Base-by-base conservation (phyloP, 2,797 vertebrate genomes). In the Myoxocephalus aenaeus region DNA sequence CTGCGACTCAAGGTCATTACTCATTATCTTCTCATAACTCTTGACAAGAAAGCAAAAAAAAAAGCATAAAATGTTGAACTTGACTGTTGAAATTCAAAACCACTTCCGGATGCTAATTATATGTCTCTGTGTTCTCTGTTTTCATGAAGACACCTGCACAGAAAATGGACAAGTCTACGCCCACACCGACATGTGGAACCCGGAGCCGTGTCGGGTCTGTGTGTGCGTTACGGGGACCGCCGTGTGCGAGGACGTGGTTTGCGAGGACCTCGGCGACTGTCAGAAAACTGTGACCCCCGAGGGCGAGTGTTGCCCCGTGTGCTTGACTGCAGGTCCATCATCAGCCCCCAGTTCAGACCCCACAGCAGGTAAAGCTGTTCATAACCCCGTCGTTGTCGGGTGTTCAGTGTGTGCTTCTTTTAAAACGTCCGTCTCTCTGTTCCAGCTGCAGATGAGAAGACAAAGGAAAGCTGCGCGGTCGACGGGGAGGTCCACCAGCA, bases 401-500 rank as follows among this genome's bases (percentile, higher is more conserved):
- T 3, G 2, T 3, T 61, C 4, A 1, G 18, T 2, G 1, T 5
- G 40, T 4, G 7, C n/a, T 20, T 1, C 12, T 32, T 54, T 32
- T 32, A 2, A 34, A 46, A 7, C 7, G 2, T 1, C 4, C 64
- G 8, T 29, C 4, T 34, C 1, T 54, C 11, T 8, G 11, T 8
- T 14, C 1, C 82, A 83, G 83, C 50, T 50, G 65, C 40, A 9
- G 86, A 80, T 7, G 84, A 78, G 40, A 61, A 40, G 18, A 71
- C 29, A 14, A 14, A 42, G 0, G 71, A 81, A 0, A 80, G 11
- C 75, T 93, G 92, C 87, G 77, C 62, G 0, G 84, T 87, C 0
- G 89, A 92, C 0, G 91, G 93, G 5, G 89, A 95, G 71, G 82
- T 96, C 77, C 94, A 96, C 86, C 88, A 93, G 63, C 96, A 98